phyloP scores from a whole-genome alignment of 2,797 vertebrate species.

The Notolabrus celidotus region DNA sequence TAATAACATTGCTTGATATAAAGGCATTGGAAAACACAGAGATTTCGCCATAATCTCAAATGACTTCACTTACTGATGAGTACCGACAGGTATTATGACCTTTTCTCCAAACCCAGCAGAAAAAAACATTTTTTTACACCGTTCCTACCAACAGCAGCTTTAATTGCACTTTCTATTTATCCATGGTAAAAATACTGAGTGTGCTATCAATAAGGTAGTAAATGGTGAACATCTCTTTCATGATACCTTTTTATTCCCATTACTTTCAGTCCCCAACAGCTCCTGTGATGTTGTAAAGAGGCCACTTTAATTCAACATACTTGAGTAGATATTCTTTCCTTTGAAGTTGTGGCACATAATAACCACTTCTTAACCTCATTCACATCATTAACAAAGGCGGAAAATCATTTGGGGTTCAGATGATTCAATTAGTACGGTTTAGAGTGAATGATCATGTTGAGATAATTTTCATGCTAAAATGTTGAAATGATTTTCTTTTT shows the following conservation, averaged over 20 bases:
- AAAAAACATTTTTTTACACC: too few species aligned
- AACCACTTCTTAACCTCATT: conserved; percentile 9
- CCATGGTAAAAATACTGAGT: not conserved
- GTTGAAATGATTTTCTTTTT: not conserved
- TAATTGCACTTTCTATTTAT: not conserved
- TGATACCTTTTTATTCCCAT: not conserved
- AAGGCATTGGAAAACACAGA: too few species aligned
- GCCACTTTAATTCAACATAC: conserved; percentile 1
- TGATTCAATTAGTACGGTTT: conserved; percentile 6
- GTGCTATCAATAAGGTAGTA: too few species aligned
- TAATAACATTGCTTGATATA: too few species aligned
- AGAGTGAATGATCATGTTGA: not conserved
- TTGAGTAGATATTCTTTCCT: conserved; percentile 7
- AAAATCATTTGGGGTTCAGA: not conserved
- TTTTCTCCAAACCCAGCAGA: too few species aligned
- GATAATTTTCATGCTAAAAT: not conserved
- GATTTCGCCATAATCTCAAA: too few species aligned
- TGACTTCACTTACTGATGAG: too few species aligned
- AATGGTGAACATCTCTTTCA: not conserved
- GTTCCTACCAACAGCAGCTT: too few species aligned
- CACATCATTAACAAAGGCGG: not conserved
- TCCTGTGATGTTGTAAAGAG: not conserved
- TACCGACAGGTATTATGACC: too few species aligned
- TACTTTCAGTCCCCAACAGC: not conserved
- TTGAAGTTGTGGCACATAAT: not conserved